Base-by-base conservation (phyloP, 2,797 vertebrate genomes). In the Gobionotothen gibberifrons region DNA sequence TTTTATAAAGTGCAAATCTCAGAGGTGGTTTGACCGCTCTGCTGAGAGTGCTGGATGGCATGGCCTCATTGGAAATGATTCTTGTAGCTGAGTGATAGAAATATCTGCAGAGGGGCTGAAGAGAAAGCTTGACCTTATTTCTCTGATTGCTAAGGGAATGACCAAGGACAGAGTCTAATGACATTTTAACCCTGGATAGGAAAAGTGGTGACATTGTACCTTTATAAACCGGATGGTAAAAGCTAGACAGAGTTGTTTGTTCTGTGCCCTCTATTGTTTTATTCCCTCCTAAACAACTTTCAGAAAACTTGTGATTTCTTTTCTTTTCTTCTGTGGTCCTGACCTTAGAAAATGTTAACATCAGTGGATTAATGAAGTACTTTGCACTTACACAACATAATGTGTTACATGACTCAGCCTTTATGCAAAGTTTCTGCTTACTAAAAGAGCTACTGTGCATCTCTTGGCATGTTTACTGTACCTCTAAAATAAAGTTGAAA, bases 351-450 rank as follows among this genome's bases (percentile, higher is more conserved):
- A 74, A 69, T 42, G 47, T 67, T n/a, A 51, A 14, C 63, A 67
- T 78, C 71, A 54, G 72, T 79, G 69, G 82, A 87, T 75, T 71
- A 90, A 85, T 85, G 70, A 64, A 79, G 72, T 54, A 76, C 61
- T 77, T 78, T 72, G 63, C 75, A 75, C 44, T 73, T 36, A n/a
- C 52, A 52, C 69, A 60, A 74, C 49, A 75, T 48, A 63, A 43
- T 65, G 48, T 84, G 92, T 84, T 69, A 82, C 77, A 65, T 77
- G 83, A 92, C 76, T 93, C 90, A 90, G 91, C 87, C 72, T 83
- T 93, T 90, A 90, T 92, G 85, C 78, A 87, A 87, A 89, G 73
- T 74, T 84, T 81, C 66, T 90, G 87, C 89, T 90, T 84, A 88
- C 76, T 72, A 71, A 72, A 81, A 85, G 72, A 76, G 62, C 60